Evolutionary conservation across 2,888 invertebrate genomes (phyloP).

Genomic region (Saturnia pavonia): DNA sequence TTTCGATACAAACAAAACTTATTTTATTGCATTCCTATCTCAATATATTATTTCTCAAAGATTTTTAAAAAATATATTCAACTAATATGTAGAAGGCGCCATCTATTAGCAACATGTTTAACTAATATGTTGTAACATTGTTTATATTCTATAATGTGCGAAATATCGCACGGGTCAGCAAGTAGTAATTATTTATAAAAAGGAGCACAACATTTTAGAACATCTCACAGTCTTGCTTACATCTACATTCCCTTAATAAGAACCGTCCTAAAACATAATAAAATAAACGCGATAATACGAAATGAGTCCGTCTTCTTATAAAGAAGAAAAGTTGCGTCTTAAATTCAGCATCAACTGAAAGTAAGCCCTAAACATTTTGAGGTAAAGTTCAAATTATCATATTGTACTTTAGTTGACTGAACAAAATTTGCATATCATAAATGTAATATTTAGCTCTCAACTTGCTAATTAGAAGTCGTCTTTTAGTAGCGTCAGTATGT

Average conservation of each 20-base stretch:
- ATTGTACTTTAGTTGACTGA: slow-evolving; percentile 43
- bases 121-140: too few species aligned
- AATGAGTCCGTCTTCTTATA: slow-evolving; percentile 52
- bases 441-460: slow-evolving; percentile 80
- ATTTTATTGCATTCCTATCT: too few species aligned
- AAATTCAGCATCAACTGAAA: slow-evolving; percentile 33
- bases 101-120: too few species aligned
- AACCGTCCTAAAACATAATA: slow-evolving; percentile 41
- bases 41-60: too few species aligned
- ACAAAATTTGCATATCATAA: slow-evolving; percentile 79
- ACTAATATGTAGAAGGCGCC: too few species aligned
- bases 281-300: slow-evolving; percentile 53
- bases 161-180: too few species aligned
- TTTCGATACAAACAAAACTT: too few species aligned
- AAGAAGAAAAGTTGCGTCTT: slow-evolving; percentile 51
- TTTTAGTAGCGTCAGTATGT: slow-evolving; percentile 60
- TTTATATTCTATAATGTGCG: too few species aligned
- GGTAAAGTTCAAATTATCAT: slow-evolving; percentile 55
- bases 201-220: slow-evolving; percentile 7
- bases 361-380: slow-evolving; percentile 38
- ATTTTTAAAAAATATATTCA: too few species aligned
- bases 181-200: too few species aligned
- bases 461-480: slow-evolving; percentile 78
- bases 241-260: slow-evolving; percentile 31
- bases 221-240: slow-evolving; percentile 22